Percentiles rank a stretch among this genome's conserved stretches.
phyloP scores from a whole-genome alignment of 2,888 invertebrate species.

The Hypselothyrea guttata region DNA sequence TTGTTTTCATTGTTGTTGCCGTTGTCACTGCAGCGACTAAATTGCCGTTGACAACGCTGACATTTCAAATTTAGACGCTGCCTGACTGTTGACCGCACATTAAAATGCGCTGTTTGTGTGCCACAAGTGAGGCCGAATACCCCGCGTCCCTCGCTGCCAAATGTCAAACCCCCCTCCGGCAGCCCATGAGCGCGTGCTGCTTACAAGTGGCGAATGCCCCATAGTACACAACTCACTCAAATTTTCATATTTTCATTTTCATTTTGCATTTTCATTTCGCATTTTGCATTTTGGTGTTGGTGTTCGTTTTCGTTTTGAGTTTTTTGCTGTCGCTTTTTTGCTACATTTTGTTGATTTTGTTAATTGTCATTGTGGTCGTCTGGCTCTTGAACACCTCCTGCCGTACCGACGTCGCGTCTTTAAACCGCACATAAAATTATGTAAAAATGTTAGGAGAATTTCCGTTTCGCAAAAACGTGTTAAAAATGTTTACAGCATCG shows the following conservation, averaged over 20 bases:
- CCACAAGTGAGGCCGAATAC: constrained; percentile 43
- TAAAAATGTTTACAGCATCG: constrained; percentile 49
- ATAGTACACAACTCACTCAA: constrained; percentile 28
- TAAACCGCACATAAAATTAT: constrained; percentile 48
- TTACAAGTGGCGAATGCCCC: constrained; percentile 19
- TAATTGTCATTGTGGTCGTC: constrained; percentile 50
- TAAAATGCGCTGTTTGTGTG: constrained; percentile 69
- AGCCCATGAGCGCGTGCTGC: neutral
- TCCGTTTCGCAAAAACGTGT: constrained; percentile 65
- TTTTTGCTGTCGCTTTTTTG: constrained; percentile 22
- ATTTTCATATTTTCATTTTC: constrained; percentile 2
- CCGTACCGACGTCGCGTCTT: neutral
- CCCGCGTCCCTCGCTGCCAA: constrained; percentile 12
- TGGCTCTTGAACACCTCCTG: constrained; percentile 2
- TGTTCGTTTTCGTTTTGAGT: constrained; percentile 30
- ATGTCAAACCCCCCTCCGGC: neutral
- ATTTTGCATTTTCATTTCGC: constrained; percentile 34
- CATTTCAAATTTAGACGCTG: constrained; percentile 73
- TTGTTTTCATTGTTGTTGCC: constrained; percentile 21
- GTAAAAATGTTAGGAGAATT: constrained; percentile 61
- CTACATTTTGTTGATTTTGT: constrained; percentile 55
- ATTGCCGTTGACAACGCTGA: constrained; percentile 70
- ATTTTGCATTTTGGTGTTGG: constrained; percentile 58
- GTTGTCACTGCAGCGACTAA: constrained; percentile 31
- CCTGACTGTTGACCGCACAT: constrained; percentile 74